Evolutionary conservation across 2,113 vertebrate genomes (phyloP).

Genomic region (Orycteropus afer): DNA sequence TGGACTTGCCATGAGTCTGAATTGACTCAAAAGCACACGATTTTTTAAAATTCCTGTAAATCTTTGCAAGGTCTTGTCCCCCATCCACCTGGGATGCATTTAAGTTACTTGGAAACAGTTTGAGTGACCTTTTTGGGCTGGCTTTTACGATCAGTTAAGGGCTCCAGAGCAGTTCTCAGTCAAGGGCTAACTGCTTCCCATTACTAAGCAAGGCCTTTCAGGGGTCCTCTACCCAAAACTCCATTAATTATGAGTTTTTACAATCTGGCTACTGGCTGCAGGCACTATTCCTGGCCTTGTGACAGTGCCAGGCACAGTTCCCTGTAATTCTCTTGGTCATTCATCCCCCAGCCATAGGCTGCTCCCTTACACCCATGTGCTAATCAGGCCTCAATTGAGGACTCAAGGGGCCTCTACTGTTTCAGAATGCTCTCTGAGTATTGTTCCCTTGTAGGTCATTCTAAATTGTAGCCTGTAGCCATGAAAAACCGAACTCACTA

Average conservation of each 20-base stretch:
- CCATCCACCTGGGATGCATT: not conserved
- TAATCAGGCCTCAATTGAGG: not conserved
- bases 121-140: not conserved
- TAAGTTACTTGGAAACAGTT: not conserved
- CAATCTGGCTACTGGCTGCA: not conserved
- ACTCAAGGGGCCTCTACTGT: not conserved
- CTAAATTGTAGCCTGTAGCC: too few relatives aligned
- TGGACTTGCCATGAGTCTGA: not conserved
- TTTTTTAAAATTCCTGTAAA: not conserved
- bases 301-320: not conserved
- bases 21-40: not conserved
- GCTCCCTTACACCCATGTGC: too few relatives aligned
- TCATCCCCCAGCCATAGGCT: not conserved
- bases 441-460: fast-evolving
- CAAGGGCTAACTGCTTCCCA: not conserved
- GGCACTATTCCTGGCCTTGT: too few relatives aligned
- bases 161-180: not conserved
- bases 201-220: not conserved
- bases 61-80: not conserved
- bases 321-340: too few relatives aligned
- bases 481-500: too few relatives aligned
- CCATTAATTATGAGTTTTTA: not conserved
- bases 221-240: too few relatives aligned
- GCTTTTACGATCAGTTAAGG: not conserved
- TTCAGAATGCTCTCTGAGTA: not conserved